Conservation (phyloP, 2,113 vertebrate genomes). For the Engystomops pustulosus region DNA sequence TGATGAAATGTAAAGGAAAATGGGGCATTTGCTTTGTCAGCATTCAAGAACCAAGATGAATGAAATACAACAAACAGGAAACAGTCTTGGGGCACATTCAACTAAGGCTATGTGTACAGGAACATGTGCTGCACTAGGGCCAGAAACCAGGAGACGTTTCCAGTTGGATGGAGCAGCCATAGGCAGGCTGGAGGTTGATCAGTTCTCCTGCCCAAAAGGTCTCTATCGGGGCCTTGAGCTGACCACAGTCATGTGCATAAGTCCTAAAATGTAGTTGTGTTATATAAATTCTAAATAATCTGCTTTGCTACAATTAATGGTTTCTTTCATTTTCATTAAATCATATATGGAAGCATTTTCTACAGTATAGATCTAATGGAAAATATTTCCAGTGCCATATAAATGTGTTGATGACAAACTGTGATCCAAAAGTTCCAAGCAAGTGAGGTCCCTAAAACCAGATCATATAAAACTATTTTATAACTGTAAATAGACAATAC, state of each 20-base stretch:
- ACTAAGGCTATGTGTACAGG: no score
- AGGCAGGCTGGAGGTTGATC: no score
- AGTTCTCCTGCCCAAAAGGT: no score
- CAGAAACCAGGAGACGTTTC: no score
- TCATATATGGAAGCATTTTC: not conserved
- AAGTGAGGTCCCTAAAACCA: no score
- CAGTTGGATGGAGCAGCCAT: no score
- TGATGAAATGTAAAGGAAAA: not conserved
- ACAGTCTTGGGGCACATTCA: not conserved
- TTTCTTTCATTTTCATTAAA: not conserved
- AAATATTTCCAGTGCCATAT: constrained; percentile 14
- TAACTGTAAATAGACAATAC: no score
- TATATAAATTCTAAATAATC: not conserved
- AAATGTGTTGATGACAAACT: constrained; percentile 8
- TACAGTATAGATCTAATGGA: not conserved
- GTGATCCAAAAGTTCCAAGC: no score
- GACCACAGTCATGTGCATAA: no score
- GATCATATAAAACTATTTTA: no score
- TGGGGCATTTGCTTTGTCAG: not conserved
- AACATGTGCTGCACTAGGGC: no score
- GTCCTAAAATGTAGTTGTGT: not conserved
- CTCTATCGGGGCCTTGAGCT: no score
- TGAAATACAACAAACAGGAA: not conserved
- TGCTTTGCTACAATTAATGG: not conserved
- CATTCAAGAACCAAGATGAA: not conserved